Percentiles rank a stretch among this genome's conserved stretches.
phyloP scores from a whole-genome alignment of 2,888 invertebrate genomes.

The Plebejus anna region DNA sequence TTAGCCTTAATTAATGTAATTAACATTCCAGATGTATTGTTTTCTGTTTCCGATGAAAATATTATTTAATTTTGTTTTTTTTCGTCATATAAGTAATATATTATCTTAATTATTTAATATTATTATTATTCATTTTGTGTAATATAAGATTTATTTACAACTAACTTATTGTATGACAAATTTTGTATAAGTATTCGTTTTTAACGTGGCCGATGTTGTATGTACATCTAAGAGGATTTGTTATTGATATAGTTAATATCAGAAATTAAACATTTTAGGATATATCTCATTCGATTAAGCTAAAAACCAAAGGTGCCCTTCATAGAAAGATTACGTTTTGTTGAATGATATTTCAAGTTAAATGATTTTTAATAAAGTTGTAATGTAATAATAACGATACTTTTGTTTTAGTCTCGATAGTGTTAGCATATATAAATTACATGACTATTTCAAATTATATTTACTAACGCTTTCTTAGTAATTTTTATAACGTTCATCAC shows the following conservation, averaged over 20 bases:
- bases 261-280: conserved; percentile 77
- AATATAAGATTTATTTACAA: conserved; percentile 78
- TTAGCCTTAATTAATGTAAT: conserved; percentile 67
- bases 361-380: conserved; percentile 76
- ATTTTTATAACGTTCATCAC: conserved; percentile 75
- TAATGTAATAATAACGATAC: conserved; percentile 71
- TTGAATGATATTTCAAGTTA: conserved; percentile 78
- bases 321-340: conserved; percentile 80
- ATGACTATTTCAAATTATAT: conserved; percentile 79
- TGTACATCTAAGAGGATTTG: conserved; percentile 70
- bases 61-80: conserved; percentile 60
- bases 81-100: conserved; percentile 47
- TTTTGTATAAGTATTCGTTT: conserved; percentile 64
- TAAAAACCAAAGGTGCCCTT: conserved; percentile 94
- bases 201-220: conserved; percentile 67
- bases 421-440: conserved; percentile 75
- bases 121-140: conserved; percentile 69
- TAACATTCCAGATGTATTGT: conserved; percentile 77
- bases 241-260: conserved; percentile 72
- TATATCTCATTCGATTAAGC: conserved; percentile 83
- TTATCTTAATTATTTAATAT: conserved; percentile 65
- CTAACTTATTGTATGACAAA: conserved; percentile 67
- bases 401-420: conserved; percentile 77
- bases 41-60: conserved; percentile 64
- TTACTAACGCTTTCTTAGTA: conserved; percentile 77